Evolutionary conservation across 2,113 vertebrate genomes (phyloP).

Genomic region (Suncus etruscus): DNA sequence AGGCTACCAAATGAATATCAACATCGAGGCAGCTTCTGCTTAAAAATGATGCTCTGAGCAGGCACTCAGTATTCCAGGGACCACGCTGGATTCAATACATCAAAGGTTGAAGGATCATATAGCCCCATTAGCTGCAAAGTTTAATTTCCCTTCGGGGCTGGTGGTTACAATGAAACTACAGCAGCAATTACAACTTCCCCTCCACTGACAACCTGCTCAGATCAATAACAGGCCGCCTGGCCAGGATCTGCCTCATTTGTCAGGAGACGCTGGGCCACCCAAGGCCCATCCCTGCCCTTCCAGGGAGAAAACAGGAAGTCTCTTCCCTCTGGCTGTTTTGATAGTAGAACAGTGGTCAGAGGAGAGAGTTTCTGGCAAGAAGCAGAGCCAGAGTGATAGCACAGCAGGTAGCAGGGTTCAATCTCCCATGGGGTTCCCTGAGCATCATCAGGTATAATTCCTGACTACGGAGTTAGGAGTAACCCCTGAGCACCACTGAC

Average conservation of each 20-base stretch:
- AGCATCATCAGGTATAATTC: too few relatives aligned
- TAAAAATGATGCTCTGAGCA: slow-evolving; percentile 82
- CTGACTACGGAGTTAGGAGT: too few relatives aligned
- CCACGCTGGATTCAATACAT: slow-evolving; percentile 86
- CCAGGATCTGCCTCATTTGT: slow-evolving; percentile 73
- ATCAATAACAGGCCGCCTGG: slow-evolving; percentile 86
- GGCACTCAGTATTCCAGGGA: slow-evolving; percentile 86
- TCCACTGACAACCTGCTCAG: slow-evolving; percentile 87
- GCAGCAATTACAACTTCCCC: slow-evolving; percentile 90
- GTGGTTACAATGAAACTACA: slow-evolving; percentile 89
- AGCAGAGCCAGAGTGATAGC: too few relatives aligned
- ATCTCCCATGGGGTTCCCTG: too few relatives aligned
- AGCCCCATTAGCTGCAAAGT: slow-evolving; percentile 90
- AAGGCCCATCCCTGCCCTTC: background rate
- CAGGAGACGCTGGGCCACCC: slow-evolving; percentile 73
- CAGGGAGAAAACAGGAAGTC: fast-evolving
- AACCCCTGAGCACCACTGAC: too few relatives aligned
- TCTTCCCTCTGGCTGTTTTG: background rate
- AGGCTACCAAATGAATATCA: background rate
- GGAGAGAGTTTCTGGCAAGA: too few relatives aligned
- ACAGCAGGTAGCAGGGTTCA: too few relatives aligned
- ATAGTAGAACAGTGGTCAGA: background rate
- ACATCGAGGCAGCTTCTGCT: slow-evolving; percentile 63
- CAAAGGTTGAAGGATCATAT: slow-evolving; percentile 89
- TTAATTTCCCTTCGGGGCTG: slow-evolving; percentile 91